Percentiles rank a stretch among this genome's conserved stretches.
Evolutionary conservation across 2,113 vertebrate species (phyloP).

Genomic region (Pygoscelis adeliae): DNA sequence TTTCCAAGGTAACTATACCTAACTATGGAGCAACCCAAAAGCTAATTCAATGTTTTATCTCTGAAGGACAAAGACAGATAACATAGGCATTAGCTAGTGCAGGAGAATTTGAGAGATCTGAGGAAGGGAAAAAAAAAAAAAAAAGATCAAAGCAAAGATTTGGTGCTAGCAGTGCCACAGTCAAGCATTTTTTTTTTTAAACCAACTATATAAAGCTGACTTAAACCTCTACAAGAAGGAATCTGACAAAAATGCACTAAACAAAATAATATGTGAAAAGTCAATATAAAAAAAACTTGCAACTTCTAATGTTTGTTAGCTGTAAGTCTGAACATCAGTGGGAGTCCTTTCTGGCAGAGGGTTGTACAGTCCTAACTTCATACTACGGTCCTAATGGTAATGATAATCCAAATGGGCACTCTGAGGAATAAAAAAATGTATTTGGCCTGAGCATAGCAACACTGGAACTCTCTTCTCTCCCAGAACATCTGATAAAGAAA

Average conservation of each 20-base stretch:
- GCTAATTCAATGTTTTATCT: neutral
- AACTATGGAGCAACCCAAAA: neutral
- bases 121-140: neutral
- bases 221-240: neutral
- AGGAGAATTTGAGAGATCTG: neutral
- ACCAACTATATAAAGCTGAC: neutral
- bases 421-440: neutral
- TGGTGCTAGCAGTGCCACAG: neutral
- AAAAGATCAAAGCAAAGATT: neutral
- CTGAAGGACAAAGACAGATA: neutral
- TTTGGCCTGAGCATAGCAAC: neutral
- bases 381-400: neutral
- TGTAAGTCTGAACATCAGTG: neutral
- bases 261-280: neutral
- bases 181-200: neutral
- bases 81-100: neutral
- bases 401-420: neutral
- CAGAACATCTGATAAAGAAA: neutral
- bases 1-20: neutral
- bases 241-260: neutral
- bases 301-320: neutral
- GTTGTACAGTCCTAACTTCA: neutral
- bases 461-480: neutral
- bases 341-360: neutral
- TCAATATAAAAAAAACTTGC: neutral